Evolutionary conservation across 2,113 vertebrate genomes (phyloP).

Genomic region (Platycercus adscitus): DNA sequence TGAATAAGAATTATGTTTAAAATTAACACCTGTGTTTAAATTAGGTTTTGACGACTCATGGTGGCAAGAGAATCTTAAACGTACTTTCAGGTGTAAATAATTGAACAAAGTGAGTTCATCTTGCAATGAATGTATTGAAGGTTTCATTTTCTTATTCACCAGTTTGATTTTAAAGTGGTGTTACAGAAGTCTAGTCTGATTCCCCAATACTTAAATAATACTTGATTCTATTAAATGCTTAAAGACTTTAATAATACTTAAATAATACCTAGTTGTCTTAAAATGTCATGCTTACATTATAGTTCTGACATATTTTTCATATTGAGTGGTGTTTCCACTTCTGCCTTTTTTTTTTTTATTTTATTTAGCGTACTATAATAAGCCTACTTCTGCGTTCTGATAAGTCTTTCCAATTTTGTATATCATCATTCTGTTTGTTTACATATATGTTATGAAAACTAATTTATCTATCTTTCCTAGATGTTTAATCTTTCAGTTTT

Average conservation of each 20-base stretch:
- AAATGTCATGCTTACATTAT: not conserved
- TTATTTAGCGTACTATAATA: not conserved
- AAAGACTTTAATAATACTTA: not conserved
- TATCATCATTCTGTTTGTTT: not conserved
- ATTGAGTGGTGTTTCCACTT: not conserved
- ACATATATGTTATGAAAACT: not conserved
- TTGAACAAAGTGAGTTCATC: not conserved
- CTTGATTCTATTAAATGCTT: not conserved
- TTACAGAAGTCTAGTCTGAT: not conserved
- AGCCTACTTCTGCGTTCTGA: not conserved
- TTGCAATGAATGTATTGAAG: not conserved
- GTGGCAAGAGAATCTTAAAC: not conserved
- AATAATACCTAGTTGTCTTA: not conserved
- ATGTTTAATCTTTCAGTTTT: not conserved
- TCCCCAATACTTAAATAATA: not conserved
- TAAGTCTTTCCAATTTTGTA: not conserved
- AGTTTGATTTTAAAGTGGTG: not conserved
- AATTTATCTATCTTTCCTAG: not conserved
- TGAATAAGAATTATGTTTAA: not conserved
- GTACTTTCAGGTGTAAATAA: not conserved
- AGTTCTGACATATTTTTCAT: not conserved
- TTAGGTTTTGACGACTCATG: not conserved
- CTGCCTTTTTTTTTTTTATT: not conserved
- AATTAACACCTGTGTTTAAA: not conserved
- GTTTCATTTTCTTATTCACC: not conserved